Evolutionary conservation across 2,888 invertebrate species (phyloP), one percentile per base, ranked within the genome.

Genomic region (Cataglyphis altisquamis): DNA sequence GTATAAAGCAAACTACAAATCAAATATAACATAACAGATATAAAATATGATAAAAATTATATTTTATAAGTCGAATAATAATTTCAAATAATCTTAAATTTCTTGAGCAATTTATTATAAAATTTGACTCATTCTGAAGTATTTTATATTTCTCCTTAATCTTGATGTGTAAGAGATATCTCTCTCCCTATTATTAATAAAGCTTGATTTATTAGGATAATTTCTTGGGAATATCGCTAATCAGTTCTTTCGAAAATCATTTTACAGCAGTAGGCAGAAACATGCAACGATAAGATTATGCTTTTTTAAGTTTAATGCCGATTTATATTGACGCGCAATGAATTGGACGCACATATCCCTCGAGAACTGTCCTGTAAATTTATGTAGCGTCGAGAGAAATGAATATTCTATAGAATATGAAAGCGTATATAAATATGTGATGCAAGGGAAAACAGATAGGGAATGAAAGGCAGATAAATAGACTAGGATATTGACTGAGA

Each of bases 391-490:
- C 67, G 25, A 66, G 66, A 52, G 75, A 75, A 25, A 75, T 75
- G 25, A 75, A 75, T 75, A 75, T 75, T 75, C 67, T 67, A 75
- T 55, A 29, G 36, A 75, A 66, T 75, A 75, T 67, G 21, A n/a
- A 67, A 52, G 55, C 9, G 45, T 36, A 64, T 64, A 75, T 64
- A 75, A 64, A 75, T 52, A 75, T 21, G n/a, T 21, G 21, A 39
- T 10, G 10, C 36, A 39, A 4, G n/a, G 12, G 41, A 75, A 8
- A 66, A 39, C 39, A 0, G 4, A 45, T 41, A 75, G 25, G 18
- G 4, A 25, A 25, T 4, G 12, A 36, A n/a, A 0, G 21, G 3
- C 1, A 55, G 12, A 18, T 52, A 52, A 52, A 8, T 57, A 57
- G 10, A 1, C 10, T 3, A 1, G n/a, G 12, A 74, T 4, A 32